A percentile compares a stretch with the other conserved stretches of the same genome.
phyloP scores from a whole-genome alignment of 2,797 vertebrate genomes.

The Jordanella pulchra region DNA sequence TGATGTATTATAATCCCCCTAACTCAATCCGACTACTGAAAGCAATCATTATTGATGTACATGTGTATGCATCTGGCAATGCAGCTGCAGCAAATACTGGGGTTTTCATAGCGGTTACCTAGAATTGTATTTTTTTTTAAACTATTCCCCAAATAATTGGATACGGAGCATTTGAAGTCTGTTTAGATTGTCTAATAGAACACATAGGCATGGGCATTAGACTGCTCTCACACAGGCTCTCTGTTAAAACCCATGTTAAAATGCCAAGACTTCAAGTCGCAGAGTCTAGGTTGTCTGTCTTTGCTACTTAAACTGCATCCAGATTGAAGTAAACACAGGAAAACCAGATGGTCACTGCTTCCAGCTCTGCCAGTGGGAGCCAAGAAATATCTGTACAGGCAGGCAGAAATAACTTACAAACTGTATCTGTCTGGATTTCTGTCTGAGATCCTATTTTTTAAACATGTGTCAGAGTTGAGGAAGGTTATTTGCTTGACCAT shows the following conservation, averaged over 20 bases:
- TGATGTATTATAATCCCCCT: conserved; percentile 70
- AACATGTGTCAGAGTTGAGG: conserved; percentile 5
- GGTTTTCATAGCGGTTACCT: conserved; percentile 1
- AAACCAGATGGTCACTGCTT: conserved; percentile 67
- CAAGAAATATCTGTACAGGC: conserved; percentile 51
- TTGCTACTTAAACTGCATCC: conserved; percentile 55
- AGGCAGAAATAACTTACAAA: conserved; percentile 37
- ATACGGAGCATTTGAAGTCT: conserved; percentile 25
- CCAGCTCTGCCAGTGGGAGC: conserved; percentile 44
- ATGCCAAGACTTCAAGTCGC: conserved; percentile 49
- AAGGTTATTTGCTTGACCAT: conserved; percentile 8
- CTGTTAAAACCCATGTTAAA: conserved; percentile 21
- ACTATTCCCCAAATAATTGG: background rate
- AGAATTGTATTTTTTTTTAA: background rate
- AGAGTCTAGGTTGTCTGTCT: conserved; percentile 53
- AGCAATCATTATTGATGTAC: conserved; percentile 23
- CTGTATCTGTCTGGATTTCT: conserved; percentile 25
- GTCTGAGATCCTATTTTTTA: conserved; percentile 14
- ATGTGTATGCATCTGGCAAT: conserved; percentile 2
- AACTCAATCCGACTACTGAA: conserved; percentile 53
- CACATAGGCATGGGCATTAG: conserved; percentile 27
- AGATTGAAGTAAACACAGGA: conserved; percentile 60
- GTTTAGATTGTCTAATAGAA: conserved; percentile 43
- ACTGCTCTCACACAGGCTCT: background rate
- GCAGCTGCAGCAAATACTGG: conserved; percentile 11